phyloP scores from a whole-genome alignment of 2,113 vertebrate species.

The Rallus limicola region DNA sequence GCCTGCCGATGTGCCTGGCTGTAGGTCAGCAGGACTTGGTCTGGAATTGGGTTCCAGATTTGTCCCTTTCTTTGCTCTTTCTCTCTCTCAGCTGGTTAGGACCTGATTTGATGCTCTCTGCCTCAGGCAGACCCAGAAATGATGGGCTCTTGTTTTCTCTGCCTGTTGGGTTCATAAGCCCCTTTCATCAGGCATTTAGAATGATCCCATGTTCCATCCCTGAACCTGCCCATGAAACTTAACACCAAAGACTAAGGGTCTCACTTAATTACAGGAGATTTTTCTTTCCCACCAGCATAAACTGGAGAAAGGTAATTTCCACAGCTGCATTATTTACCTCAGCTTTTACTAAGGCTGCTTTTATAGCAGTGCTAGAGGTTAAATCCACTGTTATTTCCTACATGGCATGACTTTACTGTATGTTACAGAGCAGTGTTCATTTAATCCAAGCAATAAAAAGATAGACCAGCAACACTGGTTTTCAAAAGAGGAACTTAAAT shows the following conservation, averaged over 20 bases:
- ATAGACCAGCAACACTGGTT: neutral
- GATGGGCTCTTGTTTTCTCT: neutral
- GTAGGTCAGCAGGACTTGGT: neutral
- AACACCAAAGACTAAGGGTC: neutral
- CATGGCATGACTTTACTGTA: neutral
- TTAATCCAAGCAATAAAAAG: constrained; percentile 9
- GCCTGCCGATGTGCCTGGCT: neutral
- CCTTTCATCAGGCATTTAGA: neutral
- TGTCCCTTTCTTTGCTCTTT: neutral
- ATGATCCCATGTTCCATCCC: neutral
- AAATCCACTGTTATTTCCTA: constrained; percentile 48
- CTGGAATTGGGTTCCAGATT: neutral
- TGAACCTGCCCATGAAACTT: neutral
- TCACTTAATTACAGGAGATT: neutral
- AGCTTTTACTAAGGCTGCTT: constrained; percentile 15
- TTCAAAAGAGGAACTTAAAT: neutral
- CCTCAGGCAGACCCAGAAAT: neutral
- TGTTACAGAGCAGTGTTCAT: neutral
- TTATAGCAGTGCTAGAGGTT: constrained; percentile 29
- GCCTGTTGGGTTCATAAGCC: neutral
- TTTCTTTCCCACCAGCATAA: neutral
- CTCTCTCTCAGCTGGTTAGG: neutral
- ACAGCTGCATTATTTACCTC: constrained; percentile 39
- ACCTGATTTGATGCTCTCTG: neutral
- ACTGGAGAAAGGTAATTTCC: constrained; percentile 9